These are phyloP conservation scores for Corythoichthys intestinalis DNA, from an alignment of 2,113 vertebrate species.

Conservation along the genomic window DNA sequence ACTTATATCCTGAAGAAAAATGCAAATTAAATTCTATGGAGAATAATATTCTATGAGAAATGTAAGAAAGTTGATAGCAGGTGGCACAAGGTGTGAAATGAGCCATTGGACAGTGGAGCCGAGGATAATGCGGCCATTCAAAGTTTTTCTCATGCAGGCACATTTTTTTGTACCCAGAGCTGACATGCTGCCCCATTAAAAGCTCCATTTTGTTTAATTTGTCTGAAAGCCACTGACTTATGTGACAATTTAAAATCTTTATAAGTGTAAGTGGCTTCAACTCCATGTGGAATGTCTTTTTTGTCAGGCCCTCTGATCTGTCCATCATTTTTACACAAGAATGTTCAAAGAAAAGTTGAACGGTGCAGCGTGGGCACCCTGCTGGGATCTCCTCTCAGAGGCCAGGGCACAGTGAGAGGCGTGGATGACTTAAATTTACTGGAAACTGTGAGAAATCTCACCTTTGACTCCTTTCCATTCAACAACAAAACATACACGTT, in stretches of 20 bases:
- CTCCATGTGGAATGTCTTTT: conserved; percentile 54
- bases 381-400: conserved; percentile 30
- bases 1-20: conserved; percentile 65
- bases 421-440: conserved; percentile 41
- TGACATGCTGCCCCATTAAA: conserved; percentile 74
- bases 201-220: conserved; percentile 78
- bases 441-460: conserved; percentile 44
- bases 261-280: conserved; percentile 75
- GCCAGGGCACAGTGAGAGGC: conserved; percentile 25
- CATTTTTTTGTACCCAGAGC: conserved; percentile 68
- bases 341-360: conserved; percentile 26
- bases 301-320: conserved; percentile 61
- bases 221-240: conserved; percentile 77
- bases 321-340: conserved; percentile 52
- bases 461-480: conserved; percentile 15
- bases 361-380: conserved; percentile 36
- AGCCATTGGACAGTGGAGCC: conserved; percentile 61
- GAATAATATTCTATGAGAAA: conserved; percentile 66
- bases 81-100: conserved; percentile 77
- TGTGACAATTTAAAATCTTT: conserved; percentile 75
- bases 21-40: conserved; percentile 56
- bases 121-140: conserved; percentile 76
- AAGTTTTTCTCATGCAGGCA: conserved; percentile 63
- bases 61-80: conserved; percentile 79
- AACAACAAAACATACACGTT: conserved; percentile 11